Evolutionary conservation across 2,888 invertebrate genomes (phyloP), one percentile per base, ranked within the genome.

Genomic region (Bugula neritina): DNA sequence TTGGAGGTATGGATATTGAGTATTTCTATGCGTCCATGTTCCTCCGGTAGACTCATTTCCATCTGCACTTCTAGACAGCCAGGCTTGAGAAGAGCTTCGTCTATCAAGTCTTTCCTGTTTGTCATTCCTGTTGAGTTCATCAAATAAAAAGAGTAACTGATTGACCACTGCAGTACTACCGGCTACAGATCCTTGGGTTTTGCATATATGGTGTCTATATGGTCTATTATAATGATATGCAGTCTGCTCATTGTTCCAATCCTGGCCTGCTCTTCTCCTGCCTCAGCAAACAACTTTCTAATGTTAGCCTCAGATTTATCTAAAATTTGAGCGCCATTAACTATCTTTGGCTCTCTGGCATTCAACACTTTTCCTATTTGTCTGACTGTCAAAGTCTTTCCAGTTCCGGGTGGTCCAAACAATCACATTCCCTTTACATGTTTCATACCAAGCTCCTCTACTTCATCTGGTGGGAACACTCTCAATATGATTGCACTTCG

Each of bases 171-270:
- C 98, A 55, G 23, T n/a, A 25, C 55, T 23, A 25, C 55, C 55
- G 23, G 55, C 5, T 73, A 96, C 94, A 1, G 95, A 95, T 25
- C 99, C 99, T 89, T 99, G 89, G 74, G 94, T 90, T 85, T 99
- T 99, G 86, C 99, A 99, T 80, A 99, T n/a, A 99, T 99, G 71
- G 99, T 99, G 86, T 99, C 99, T 81, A 99, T 98, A 86, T 99
- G 99, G 85, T 99, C 99, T 86, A 99, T 98, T 77, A 99, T 99
- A 74, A 99, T 99, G 76, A 99, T 99, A 83, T 99, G 99, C 17
- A 99, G 88, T 71, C 97, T 98, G 82, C 97, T 97, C 86, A 97
- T 94, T 0, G 93, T 91, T 0, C 98, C 98, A 76, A 93, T 92
- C 86, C 91, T 88, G 81, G 95, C 96, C 82, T 96, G 95, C 84